A percentile compares a stretch with the other conserved stretches of the same genome.
These are phyloP conservation scores for Microctonus hyperodae DNA, from an alignment of 2,888 invertebrate species.

Conservation along the genomic window DNA sequence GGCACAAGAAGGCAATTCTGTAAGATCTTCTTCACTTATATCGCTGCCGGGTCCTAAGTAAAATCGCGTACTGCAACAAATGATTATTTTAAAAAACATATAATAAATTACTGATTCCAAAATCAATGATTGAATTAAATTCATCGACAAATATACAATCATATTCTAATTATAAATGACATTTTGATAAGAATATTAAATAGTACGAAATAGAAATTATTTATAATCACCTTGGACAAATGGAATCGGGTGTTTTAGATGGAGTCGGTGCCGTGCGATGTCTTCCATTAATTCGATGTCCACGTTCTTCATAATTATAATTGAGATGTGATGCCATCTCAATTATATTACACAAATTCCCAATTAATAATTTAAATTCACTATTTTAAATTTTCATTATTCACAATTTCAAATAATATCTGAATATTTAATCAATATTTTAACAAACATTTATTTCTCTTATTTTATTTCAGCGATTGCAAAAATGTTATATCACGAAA, in stretches of 20 bases:
- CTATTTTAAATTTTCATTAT: neutral
- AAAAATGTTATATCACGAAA: neutral
- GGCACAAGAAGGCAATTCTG: conserved; percentile 83
- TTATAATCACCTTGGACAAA: conserved; percentile 46
- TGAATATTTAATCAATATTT: too few relatives aligned
- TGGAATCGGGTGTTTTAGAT: conserved; percentile 55
- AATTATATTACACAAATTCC: conserved; percentile 36
- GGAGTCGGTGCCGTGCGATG: conserved; percentile 50
- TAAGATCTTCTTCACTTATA: conserved; percentile 70
- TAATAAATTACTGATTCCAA: neutral
- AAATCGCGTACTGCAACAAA: conserved; percentile 56
- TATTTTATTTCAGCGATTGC: neutral
- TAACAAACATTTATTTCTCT: neutral
- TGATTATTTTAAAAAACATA: too few relatives aligned
- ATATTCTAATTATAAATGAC: too few relatives aligned
- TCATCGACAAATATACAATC: too few relatives aligned
- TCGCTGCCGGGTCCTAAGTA: conserved; percentile 61
- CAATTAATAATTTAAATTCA: conserved; percentile 27
- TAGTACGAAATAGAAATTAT: too few relatives aligned
- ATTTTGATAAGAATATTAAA: too few relatives aligned
- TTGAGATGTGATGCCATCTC: conserved; percentile 56
- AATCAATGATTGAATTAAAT: too few relatives aligned
- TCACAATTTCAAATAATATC: conserved; percentile 1
- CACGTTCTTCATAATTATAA: conserved; percentile 59
- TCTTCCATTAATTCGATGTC: conserved; percentile 51